Conservation (phyloP, 1,140 invertebrate genomes). For the Brachionus rubens region DNA sequence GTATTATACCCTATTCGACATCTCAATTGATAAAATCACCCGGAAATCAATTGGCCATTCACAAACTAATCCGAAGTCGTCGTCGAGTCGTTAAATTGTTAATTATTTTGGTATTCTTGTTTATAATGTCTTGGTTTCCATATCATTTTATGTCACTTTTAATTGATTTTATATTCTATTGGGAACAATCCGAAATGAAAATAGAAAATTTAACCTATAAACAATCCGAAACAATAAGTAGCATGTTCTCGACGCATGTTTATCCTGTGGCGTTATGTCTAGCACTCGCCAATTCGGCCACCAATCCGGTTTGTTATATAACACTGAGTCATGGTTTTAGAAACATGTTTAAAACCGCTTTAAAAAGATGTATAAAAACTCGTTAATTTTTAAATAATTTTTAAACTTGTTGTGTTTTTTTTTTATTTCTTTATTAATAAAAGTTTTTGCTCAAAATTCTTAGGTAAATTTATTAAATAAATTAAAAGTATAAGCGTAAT, state of each 20-base stretch:
- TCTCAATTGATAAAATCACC: conserved; percentile 27
- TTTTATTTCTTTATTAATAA: conserved; percentile 8
- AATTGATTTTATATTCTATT: conserved; percentile 44
- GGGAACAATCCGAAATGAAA: conserved; percentile 3
- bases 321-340: conserved; percentile 42
- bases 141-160: conserved; percentile 31
- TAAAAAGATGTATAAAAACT: conserved; percentile 28
- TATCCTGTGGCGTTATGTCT: conserved; percentile 16
- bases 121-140: conserved; percentile 28
- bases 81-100: conserved; percentile 42
- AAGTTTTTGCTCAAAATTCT: background rate
- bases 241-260: conserved; percentile 14
- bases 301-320: conserved; percentile 43
- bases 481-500: too few species aligned
- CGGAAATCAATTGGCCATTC: conserved; percentile 12
- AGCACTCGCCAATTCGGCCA: conserved; percentile 37
- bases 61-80: conserved; percentile 38
- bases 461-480: too few species aligned
- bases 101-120: conserved; percentile 39
- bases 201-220: background rate
- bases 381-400: background rate
- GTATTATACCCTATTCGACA: conserved; percentile 19
- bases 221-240: conserved; percentile 12
- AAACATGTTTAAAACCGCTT: conserved; percentile 37
- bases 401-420: background rate